Base-by-base conservation (phyloP, 2,888 invertebrate genomes). In the Campoplex nolae region DNA sequence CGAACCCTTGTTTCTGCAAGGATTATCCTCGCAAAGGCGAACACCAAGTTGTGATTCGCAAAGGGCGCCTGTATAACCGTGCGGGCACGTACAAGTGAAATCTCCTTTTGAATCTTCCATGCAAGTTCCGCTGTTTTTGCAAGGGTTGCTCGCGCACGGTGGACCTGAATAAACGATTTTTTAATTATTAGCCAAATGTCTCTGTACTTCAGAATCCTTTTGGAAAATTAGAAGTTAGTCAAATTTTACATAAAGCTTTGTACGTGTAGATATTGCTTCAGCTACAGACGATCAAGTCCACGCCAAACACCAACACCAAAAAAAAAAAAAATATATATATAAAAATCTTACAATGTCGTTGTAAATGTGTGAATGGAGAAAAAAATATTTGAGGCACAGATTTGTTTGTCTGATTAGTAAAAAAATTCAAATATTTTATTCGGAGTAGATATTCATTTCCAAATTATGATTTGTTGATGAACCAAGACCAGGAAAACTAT, bases 1-100 rank as follows among this genome's bases (percentile, higher is more conserved):
- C 89, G 96, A 96, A 85, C 97, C 98, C 92, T 97, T 97, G 95
- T 98, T 97, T 88, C 95, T 95, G 93, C 99, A 99, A 2, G 98
- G 98, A 91, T 96, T 96, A 86, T 96, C 95, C 91, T 96, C 96
- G 95, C 98, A 98, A 86, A 96, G 95, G 71, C 97, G 96, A 85
- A 96, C 95, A 78, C 96, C 96, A 75, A 97, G 95, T 93, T 97
- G 97, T 82, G 96, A 96, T 92, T 98, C 97, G 94, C 98, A 98
- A 92, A 96, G 95, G 70, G 93, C 93, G 8, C 97, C 96, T 62
- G 96, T 96, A 92, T 96, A 97, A 85, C 96, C 96, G 9, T 95
- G 95, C 18, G 95, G 94, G 93, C 98, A 98, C 74, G 95, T 94
- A 92, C 98, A 98, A 56, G 95, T 96, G 95, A 96, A 97, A 92